Evolutionary conservation across 2,888 invertebrate species (phyloP).

Genomic region (Magallana nippona): DNA sequence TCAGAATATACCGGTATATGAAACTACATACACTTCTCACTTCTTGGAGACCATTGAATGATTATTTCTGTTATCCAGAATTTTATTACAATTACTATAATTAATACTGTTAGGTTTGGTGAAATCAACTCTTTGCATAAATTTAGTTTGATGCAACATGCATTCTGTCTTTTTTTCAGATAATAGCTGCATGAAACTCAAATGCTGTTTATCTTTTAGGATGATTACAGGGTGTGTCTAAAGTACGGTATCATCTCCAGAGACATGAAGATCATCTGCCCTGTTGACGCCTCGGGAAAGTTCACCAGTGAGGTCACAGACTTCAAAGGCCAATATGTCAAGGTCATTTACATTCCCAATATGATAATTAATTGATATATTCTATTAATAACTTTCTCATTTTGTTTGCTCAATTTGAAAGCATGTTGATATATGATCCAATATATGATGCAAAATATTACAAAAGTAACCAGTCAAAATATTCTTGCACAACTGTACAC

Average conservation of each 20-base stretch:
- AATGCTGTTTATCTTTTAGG: conserved; percentile 82
- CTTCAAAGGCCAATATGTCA: conserved; percentile 94
- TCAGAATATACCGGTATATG: neutral
- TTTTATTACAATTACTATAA: no score
- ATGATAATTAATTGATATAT: no score
- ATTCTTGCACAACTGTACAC: no score
- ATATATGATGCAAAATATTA: no score
- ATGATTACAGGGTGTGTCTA: conserved; percentile 91
- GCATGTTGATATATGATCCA: no score
- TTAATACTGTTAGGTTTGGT: no score
- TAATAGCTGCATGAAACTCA: no score
- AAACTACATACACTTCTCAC: neutral
- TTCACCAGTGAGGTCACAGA: conserved; percentile 92
- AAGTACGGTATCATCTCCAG: conserved; percentile 89
- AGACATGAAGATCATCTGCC: conserved; percentile 91
- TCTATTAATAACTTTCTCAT: no score
- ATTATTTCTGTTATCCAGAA: neutral
- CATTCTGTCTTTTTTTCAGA: no score
- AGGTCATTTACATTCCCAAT: conserved; percentile 81
- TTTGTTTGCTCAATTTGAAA: no score
- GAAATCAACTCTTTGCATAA: no score
- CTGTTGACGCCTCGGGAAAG: conserved; percentile 94
- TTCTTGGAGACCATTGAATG: neutral
- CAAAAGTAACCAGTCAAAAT: no score
- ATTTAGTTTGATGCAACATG: neutral